phyloP scores from a whole-genome alignment of 1,140 invertebrate genomes.

The Ptiloglossa arizonensis region DNA sequence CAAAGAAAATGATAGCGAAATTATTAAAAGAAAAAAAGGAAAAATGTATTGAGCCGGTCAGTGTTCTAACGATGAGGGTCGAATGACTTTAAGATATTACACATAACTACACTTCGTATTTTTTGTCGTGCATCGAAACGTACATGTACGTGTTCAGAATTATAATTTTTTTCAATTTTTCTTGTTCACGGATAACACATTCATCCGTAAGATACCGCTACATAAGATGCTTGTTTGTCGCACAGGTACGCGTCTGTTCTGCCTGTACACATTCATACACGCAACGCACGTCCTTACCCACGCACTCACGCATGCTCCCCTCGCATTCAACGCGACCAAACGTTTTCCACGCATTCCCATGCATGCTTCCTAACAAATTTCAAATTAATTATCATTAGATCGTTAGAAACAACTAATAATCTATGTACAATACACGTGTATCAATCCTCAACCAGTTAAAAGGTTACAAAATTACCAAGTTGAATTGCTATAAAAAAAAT shows the following conservation, averaged over 20 bases:
- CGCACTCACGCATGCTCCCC: neutral
- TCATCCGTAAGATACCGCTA: constrained; percentile 2
- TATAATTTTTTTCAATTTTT: neutral
- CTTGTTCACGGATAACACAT: neutral
- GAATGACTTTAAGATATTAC: constrained; percentile 40
- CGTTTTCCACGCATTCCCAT: constrained; percentile 13
- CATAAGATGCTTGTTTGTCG: constrained; percentile 14
- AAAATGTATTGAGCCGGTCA: constrained; percentile 50
- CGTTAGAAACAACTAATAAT: constrained; percentile 70
- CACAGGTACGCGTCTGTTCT: constrained; percentile 3
- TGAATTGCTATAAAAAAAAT: constrained; percentile 66
- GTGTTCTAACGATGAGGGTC: constrained; percentile 46
- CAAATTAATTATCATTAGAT: constrained; percentile 69
- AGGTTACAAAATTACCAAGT: constrained; percentile 69
- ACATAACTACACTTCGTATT: constrained; percentile 23
- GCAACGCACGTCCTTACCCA: neutral
- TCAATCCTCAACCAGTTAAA: constrained; percentile 74
- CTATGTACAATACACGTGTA: constrained; percentile 72
- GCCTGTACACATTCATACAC: constrained; percentile 9
- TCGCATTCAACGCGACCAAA: constrained; percentile 31
- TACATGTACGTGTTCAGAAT: neutral
- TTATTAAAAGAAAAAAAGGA: constrained; percentile 49
- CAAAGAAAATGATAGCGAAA: constrained; percentile 47
- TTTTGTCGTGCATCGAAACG: constrained; percentile 19
- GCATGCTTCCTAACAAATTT: constrained; percentile 45